Base-by-base conservation (phyloP, 2,113 vertebrate species). In the Neolamprologus hecqui region DNA sequence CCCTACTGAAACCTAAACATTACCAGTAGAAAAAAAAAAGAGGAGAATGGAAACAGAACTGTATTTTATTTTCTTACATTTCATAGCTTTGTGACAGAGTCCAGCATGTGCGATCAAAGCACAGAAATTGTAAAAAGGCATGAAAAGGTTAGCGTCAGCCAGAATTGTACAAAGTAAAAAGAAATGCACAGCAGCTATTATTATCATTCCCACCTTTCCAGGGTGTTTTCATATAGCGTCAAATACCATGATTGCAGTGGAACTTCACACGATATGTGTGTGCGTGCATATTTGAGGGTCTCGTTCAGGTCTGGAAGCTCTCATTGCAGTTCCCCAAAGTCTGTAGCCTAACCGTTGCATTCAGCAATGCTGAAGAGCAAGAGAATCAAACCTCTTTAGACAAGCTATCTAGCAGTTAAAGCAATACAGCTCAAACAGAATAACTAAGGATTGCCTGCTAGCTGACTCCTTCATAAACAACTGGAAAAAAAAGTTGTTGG, bases 21-120 rank as follows among this genome's bases (percentile, higher is more conserved):
- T 28, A 31, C 3, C 80, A 85, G 86, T 87, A 37, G 60, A 68
- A 37, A 90, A 85, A 85, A 60, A 87, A 60, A 84, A 82, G 79
- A 86, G 88, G 53, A 82, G 73, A 92, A 91, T 77, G 79, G 79
- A 86, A 92, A 95, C 47, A 87, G 81, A 87, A 89, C 89, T 81
- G 49, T 90, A 83, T 92, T 79, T 75, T 49, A 81, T 81, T 83
- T 85, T 86, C 53, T 68, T 83, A 28, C 10, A 83, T 86, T 86
- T 83, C 82, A 65, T 45, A 80, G 40, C 83, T 90, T 84, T 88
- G 77, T 95, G 91, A 94, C 86, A 88, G 83, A 90, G 88, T 91
- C 88, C 92, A 94, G 88, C 81, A 47, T 83, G 87, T 68, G 33
- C 63, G 47, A 51, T 84, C 84, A 86, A 88, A 92, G 80, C 81